A percentile compares a stretch with the other conserved stretches of the same genome.
phyloP scores from a whole-genome alignment of 64 coral and sea anemone genomes.

The Acropora tenuis region DNA sequence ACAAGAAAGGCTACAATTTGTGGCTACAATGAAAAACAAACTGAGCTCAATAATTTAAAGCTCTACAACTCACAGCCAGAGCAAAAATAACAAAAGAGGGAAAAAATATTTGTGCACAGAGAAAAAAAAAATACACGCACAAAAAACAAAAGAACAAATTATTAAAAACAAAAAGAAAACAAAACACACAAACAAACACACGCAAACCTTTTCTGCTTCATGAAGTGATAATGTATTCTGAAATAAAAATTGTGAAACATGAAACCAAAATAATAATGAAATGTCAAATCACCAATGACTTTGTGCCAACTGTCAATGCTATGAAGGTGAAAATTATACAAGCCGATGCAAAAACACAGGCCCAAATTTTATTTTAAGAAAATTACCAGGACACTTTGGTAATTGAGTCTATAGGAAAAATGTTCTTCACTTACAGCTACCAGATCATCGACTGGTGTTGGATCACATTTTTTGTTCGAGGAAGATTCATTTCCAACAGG shows the following conservation, averaged over 20 bases:
- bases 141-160: not conserved
- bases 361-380: too few species aligned
- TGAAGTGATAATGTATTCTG: slow-evolving; percentile 61
- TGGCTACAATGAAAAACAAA: too few species aligned
- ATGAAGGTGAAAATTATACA: too few species aligned
- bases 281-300: not conserved
- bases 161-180: not conserved
- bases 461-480: not conserved
- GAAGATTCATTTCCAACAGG: slow-evolving; percentile 10
- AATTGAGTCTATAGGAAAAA: not conserved
- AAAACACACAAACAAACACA: not conserved
- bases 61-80: too few species aligned
- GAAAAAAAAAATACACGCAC: not conserved
- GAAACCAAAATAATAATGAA: not conserved
- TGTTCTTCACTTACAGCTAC: slow-evolving; percentile 24
- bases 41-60: too few species aligned
- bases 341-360: too few species aligned
- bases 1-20: too few species aligned
- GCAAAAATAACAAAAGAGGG: too few species aligned
- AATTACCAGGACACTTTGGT: too few species aligned
- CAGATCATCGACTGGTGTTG: slow-evolving; percentile 26
- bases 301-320: too few species aligned
- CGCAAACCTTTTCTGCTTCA: slow-evolving; percentile 70
- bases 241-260: slow-evolving; percentile 42
- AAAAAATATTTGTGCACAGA: not conserved